These are phyloP conservation scores for Griposia aprilina DNA, from an alignment of 2,888 invertebrate species.

Conservation along the genomic window DNA sequence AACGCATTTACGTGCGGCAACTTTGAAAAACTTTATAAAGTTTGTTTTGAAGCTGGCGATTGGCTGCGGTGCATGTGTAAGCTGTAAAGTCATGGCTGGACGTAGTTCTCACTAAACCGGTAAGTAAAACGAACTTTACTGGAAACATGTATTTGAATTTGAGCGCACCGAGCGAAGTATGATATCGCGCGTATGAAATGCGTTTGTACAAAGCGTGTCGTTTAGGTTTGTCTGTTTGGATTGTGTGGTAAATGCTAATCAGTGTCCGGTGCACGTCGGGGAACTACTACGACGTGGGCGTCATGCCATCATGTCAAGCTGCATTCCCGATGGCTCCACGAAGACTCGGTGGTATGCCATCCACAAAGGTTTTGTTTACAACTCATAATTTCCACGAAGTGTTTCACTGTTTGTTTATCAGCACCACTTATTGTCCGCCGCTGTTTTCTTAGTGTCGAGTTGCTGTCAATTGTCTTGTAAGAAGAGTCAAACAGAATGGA, in stretches of 20 bases:
- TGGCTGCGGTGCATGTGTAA: constrained; percentile 77
- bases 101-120: constrained; percentile 87
- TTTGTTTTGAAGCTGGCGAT: constrained; percentile 80
- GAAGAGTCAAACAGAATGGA: constrained; percentile 44
- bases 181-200: constrained; percentile 44
- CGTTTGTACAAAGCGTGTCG: constrained; percentile 48
- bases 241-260: constrained; percentile 63
- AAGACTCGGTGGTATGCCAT: constrained; percentile 49
- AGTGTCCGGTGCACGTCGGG: constrained; percentile 55
- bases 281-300: constrained; percentile 53
- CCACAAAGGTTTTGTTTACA: constrained; percentile 75
- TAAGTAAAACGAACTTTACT: constrained; percentile 86
- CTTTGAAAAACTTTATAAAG: constrained; percentile 83
- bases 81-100: constrained; percentile 83
- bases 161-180: constrained; percentile 50
- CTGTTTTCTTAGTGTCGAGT: constrained; percentile 73
- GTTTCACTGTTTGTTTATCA: constrained; percentile 72
- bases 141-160: constrained; percentile 76
- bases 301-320: constrained; percentile 50
- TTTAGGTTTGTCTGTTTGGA: constrained; percentile 51
- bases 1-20: constrained; percentile 71
- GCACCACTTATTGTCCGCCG: constrained; percentile 76
- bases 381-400: constrained; percentile 80
- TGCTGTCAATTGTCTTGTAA: constrained; percentile 63
- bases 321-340: constrained; percentile 60